Evolutionary conservation across 2,113 vertebrate genomes (phyloP).

Genomic region (Dipodomys spectabilis): DNA sequence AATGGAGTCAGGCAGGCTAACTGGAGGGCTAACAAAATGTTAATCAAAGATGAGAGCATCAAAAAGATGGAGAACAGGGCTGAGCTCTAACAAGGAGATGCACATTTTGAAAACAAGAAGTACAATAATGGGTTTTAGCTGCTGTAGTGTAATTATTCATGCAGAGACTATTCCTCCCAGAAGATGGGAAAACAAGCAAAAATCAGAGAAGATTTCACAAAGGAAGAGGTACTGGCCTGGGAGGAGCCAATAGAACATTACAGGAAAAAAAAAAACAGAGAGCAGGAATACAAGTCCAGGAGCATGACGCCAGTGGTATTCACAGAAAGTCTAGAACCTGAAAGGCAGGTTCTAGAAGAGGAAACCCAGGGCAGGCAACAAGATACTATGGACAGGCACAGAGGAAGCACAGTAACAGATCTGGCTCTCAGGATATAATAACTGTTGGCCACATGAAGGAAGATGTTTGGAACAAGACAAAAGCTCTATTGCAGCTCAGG

Average conservation of each 20-base stretch:
- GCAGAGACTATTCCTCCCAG: too few relatives aligned
- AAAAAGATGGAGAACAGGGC: neutral
- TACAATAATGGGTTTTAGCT: neutral
- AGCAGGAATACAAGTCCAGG: neutral
- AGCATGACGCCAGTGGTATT: neutral
- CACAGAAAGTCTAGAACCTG: neutral
- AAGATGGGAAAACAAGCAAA: too few relatives aligned
- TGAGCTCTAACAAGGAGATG: neutral
- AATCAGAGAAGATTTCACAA: neutral
- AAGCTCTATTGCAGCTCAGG: neutral
- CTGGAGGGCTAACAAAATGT: neutral
- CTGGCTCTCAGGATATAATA: too few relatives aligned
- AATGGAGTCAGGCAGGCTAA: neutral
- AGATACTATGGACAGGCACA: neutral
- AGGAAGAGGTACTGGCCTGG: neutral
- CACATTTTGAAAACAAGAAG: neutral
- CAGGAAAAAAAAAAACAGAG: neutral
- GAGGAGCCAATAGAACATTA: neutral
- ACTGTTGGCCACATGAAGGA: neutral
- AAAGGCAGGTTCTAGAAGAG: conserved; percentile 7
- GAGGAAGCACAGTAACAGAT: neutral
- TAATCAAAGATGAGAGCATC: neutral
- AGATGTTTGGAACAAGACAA: neutral
- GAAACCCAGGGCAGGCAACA: neutral
- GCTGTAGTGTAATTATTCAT: neutral